Base-by-base conservation (phyloP, 1,140 invertebrate species). In the Aphaenogaster ashmeadi region DNA sequence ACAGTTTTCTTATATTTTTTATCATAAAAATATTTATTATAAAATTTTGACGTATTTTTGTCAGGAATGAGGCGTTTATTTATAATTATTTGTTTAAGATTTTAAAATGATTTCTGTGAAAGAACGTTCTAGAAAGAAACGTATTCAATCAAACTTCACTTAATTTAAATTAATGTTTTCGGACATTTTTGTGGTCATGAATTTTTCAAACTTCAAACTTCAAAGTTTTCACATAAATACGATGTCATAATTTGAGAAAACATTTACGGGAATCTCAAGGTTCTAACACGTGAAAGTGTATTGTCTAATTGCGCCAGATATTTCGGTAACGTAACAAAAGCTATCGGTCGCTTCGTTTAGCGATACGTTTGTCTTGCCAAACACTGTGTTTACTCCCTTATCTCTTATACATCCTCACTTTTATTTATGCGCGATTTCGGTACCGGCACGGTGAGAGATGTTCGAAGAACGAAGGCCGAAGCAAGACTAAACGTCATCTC, bases 401-500 rank as follows among this genome's bases (percentile, higher is more conserved):
- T 38, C 6, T 27, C 27, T 36, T 64, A 21, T 18, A 0, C 3
- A 15, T n/a, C 3, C 6, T 41, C 50, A 44, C 15, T 79, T 9
- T 3, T 18, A 41, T 15, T 6, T 66, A 1, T 9, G 36, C 21
- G 56, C 18, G 11, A 8, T 47, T 15, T 64, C 41, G 27, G 13
- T 47, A n/a, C 15, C 5, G 56, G 11, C 11, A 5, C 44, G 8
- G 3, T 33, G 15, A 33, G 27, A 50, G 67, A 83, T 80, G 71
- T 11, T 69, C 36, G 5, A 9, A 15, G 33, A 56, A 86, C 71
- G 85, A 87, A 71, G 47, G 58, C 77, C 27, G 27, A 64, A 71
- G 87, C 41, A 21, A 89, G 64, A 92, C 89, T 91, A 86, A 85
- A 67, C 79, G 71, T 11, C 21, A 77, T 21, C n/a, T 21, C 21